A percentile compares a stretch with the other conserved stretches of the same genome.
These are phyloP conservation scores for Macrocentrus cingulum DNA, from an alignment of 1,140 invertebrate genomes.

Conservation along the genomic window DNA sequence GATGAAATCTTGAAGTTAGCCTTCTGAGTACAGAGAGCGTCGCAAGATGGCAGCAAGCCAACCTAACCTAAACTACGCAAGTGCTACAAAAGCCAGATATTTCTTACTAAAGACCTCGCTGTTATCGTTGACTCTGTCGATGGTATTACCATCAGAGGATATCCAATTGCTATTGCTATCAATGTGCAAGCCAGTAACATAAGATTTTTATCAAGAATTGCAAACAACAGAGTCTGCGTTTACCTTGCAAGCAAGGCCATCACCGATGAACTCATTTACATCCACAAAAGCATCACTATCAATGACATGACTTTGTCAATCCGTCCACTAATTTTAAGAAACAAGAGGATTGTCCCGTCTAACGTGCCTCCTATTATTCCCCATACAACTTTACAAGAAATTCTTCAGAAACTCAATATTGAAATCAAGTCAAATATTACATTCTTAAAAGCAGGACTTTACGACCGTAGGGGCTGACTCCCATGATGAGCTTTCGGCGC, in stretches of 20 bases:
- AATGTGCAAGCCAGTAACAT: conserved; percentile 8
- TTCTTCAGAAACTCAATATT: background rate
- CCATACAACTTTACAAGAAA: background rate
- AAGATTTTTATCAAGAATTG: conserved; percentile 11
- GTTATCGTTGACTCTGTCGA: conserved; percentile 14
- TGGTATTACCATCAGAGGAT: conserved; percentile 6
- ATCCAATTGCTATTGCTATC: conserved; percentile 2
- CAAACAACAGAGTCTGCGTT: conserved; percentile 13
- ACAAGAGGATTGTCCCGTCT: conserved; percentile 15
- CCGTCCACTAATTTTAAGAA: conserved; percentile 9
- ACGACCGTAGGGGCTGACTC: conserved; percentile 4
- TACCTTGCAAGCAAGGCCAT: conserved; percentile 13
- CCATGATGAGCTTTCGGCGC: conserved; percentile 11
- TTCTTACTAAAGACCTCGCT: conserved; percentile 18
- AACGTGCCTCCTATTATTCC: conserved; percentile 14
- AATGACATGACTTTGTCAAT: background rate
- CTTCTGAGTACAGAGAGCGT: conserved; percentile 16
- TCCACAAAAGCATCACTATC: conserved; percentile 7
- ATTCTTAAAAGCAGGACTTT: conserved; percentile 12
- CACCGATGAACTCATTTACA: conserved; percentile 8
- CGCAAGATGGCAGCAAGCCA: background rate
- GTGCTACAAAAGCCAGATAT: background rate
- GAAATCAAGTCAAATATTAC: no score
- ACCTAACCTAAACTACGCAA: conserved; percentile 9
- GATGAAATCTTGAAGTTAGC: no score